Percentiles rank a stretch among this genome's conserved stretches.
Conservation (phyloP, 2,797 vertebrate species). For the Hafferia zeledoni region DNA sequence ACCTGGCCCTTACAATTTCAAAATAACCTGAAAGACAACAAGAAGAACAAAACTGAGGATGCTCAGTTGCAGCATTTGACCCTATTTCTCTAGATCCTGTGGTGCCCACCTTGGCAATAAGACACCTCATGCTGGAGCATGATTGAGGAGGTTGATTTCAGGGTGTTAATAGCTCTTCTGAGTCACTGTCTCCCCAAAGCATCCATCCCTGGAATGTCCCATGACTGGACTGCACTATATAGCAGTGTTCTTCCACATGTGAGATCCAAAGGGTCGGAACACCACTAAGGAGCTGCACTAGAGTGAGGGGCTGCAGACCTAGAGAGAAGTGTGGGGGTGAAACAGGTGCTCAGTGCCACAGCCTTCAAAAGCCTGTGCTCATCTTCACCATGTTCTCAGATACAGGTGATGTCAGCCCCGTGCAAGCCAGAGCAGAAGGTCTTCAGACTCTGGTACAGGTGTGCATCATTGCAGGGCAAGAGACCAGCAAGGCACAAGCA, state of each 20-base stretch:
- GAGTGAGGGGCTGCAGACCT: background rate
- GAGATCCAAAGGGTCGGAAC: background rate
- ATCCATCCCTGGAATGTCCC: background rate
- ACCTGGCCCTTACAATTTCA: background rate
- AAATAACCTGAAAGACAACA: background rate
- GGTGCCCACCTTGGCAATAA: background rate
- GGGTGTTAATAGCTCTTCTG: background rate
- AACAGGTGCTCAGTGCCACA: background rate
- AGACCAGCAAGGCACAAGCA: background rate
- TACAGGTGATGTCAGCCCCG: background rate
- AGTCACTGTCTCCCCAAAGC: background rate
- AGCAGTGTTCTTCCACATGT: background rate
- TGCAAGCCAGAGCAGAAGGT: background rate
- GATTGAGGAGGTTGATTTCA: background rate
- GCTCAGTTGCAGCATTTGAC: background rate
- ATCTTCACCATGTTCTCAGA: background rate
- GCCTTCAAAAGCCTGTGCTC: background rate
- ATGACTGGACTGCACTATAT: background rate
- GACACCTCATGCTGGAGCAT: background rate
- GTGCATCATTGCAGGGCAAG: accelerated
- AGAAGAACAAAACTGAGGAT: background rate
- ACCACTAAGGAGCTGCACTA: background rate
- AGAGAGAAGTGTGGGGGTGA: background rate
- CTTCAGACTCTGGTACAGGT: background rate
- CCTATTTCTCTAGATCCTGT: accelerated